Conservation (phyloP, 2,797 vertebrate species). For the Ceyx erithaca region DNA sequence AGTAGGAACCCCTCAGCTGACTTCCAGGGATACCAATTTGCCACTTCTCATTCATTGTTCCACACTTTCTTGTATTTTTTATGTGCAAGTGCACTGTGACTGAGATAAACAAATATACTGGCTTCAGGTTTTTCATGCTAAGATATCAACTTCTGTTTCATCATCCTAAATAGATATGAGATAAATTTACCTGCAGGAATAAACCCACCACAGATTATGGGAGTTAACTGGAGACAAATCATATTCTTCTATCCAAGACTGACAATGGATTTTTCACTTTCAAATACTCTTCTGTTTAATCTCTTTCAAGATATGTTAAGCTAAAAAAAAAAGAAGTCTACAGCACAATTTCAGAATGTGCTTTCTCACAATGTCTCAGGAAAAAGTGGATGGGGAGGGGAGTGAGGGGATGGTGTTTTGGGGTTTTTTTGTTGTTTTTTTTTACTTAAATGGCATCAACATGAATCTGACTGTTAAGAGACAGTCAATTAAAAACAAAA, state of each 20-base stretch:
- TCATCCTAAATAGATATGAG: neutral
- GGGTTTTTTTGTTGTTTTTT: neutral
- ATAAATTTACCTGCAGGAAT: neutral
- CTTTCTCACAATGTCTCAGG: neutral
- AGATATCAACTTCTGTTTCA: neutral
- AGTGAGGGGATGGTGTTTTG: neutral
- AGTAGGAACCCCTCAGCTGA: neutral
- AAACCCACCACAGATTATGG: neutral
- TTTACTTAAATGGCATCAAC: neutral
- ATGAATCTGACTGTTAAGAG: neutral
- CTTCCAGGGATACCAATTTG: neutral
- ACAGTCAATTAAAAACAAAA: neutral
- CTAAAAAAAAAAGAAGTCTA: neutral
- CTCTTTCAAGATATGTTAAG: neutral
- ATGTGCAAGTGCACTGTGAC: neutral
- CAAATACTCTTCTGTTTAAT: neutral
- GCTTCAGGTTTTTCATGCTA: neutral
- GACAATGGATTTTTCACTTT: neutral
- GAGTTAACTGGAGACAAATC: neutral
- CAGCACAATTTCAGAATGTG: neutral
- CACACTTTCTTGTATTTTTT: neutral
- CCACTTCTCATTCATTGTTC: neutral
- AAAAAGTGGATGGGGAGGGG: neutral
- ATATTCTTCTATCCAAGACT: neutral
- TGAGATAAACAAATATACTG: neutral